phyloP scores from a whole-genome alignment of 2,888 invertebrate species.

The Andrena chrysosceles region DNA sequence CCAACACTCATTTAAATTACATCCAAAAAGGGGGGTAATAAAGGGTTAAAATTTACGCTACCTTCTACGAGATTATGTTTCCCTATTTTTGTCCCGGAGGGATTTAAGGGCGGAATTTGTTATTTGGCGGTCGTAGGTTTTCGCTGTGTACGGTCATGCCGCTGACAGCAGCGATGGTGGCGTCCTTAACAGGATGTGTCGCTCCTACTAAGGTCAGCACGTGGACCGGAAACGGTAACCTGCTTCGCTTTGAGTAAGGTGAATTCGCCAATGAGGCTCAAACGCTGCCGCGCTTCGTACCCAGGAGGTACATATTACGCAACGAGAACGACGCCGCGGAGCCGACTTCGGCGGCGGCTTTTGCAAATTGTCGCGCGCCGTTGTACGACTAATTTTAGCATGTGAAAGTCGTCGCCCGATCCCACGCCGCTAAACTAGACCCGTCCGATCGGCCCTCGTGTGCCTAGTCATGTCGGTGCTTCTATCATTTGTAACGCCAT shows the following conservation, averaged over 20 bases:
- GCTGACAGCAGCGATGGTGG: slow-evolving; percentile 1
- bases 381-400: slow-evolving; percentile 68
- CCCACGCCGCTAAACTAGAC: slow-evolving; percentile 70
- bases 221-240: slow-evolving; percentile 72
- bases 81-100: too few species aligned
- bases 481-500: slow-evolving; percentile 53
- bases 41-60: too few species aligned
- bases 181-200: slow-evolving; percentile 49
- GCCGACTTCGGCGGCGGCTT: slow-evolving; percentile 43
- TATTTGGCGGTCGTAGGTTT: slow-evolving; percentile 5
- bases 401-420: slow-evolving; percentile 68
- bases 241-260: slow-evolving; percentile 65
- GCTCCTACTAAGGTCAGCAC: slow-evolving; percentile 54
- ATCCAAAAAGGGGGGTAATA: too few species aligned
- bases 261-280: slow-evolving; percentile 66
- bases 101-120: slow-evolving; percentile 9
- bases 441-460: slow-evolving; percentile 36
- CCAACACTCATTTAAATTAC: too few species aligned
- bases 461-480: slow-evolving; percentile 57
- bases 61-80: too few species aligned
- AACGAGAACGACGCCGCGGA: slow-evolving; percentile 30
- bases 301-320: slow-evolving; percentile 50
- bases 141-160: slow-evolving; percentile 10
- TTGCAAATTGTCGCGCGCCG: slow-evolving; percentile 63
- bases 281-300: slow-evolving; percentile 49